These are phyloP conservation scores for Bovichtus diacanthus DNA, from an alignment of 2,797 vertebrate species.

Conservation along the genomic window DNA sequence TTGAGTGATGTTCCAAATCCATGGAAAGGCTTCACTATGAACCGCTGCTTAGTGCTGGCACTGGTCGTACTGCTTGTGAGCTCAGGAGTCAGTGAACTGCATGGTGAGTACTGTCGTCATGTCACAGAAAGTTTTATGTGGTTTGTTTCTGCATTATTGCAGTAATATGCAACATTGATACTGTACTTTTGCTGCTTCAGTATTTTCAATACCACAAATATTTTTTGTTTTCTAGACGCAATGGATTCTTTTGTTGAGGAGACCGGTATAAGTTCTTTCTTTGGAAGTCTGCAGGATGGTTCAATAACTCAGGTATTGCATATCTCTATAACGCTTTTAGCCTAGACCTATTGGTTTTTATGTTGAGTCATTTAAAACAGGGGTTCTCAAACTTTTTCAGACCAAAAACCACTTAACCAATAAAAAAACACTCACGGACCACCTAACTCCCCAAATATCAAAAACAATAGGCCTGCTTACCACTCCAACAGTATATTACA, in stretches of 20 bases:
- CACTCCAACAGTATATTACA: too few relatives aligned
- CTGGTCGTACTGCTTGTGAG: constrained; percentile 88
- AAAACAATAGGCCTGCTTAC: too few relatives aligned
- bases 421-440: too few relatives aligned
- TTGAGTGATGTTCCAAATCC: constrained; percentile 85
- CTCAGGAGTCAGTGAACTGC: constrained; percentile 89
- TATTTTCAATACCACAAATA: not conserved
- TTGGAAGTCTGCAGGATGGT: constrained; percentile 66
- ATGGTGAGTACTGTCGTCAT: constrained; percentile 83
- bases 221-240: constrained; percentile 72
- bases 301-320: constrained; percentile 74
- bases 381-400: too few relatives aligned
- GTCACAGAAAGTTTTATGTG: not conserved
- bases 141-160: constrained; percentile 1
- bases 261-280: constrained; percentile 60
- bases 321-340: not conserved
- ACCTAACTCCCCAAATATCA: too few relatives aligned
- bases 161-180: not conserved
- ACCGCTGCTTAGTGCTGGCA: constrained; percentile 91
- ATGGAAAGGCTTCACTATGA: constrained; percentile 92
- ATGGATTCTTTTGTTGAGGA: constrained; percentile 77
- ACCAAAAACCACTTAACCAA: too few relatives aligned
- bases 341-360: not conserved
- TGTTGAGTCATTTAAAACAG: not conserved
- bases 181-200: not conserved